Base-by-base conservation (phyloP, 2,888 invertebrate genomes). In the Pseudoips prasinana region DNA sequence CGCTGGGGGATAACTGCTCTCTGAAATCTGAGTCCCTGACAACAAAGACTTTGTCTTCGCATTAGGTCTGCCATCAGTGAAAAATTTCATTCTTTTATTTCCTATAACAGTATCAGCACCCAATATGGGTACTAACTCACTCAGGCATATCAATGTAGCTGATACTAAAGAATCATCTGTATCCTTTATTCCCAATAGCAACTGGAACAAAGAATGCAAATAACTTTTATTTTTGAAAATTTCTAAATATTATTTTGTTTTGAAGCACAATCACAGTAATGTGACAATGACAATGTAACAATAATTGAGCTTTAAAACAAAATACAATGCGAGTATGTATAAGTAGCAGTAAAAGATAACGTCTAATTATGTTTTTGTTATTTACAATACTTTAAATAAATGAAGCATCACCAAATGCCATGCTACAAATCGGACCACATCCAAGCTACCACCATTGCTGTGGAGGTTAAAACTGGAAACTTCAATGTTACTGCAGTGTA, bases 71-170 rank as follows among this genome's bases (percentile, higher is more conserved):
- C 96, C 97, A 71, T 97, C 96, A 10, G 95, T 94, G 69, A 98
- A 98, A 32, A 95, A 85, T 71, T 93, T 94, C 1, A 91, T 91
- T 46, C 97, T 90, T 63, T 93, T 92, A 0, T 96, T 95, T 1
- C 96, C 96, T 25, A 98, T 93, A 0, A 98, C 96, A 9, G 93
- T 90, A n/a, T 93, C 90, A 7, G 96, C 94, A 7, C 98, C 97
- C 30, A 96, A 85, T 45, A 97, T 91, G 1, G 96, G 95, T 10
- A 98, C 94, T 36, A 98, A 80, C 62, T 95, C 94, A 36, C 97
- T 96, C 37, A 98, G 78, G 31, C 95, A 94, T 35, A 92, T 91
- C 28, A 98, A 83, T 7, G 97, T 97, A 38, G 93, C 92, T 11
- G 94, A 91, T 0, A 97, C 97, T 41, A 98, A 82, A 33, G 90